Evolutionary conservation across 2,797 vertebrate species (phyloP).

Genomic region (Eutrigla gurnardus): DNA sequence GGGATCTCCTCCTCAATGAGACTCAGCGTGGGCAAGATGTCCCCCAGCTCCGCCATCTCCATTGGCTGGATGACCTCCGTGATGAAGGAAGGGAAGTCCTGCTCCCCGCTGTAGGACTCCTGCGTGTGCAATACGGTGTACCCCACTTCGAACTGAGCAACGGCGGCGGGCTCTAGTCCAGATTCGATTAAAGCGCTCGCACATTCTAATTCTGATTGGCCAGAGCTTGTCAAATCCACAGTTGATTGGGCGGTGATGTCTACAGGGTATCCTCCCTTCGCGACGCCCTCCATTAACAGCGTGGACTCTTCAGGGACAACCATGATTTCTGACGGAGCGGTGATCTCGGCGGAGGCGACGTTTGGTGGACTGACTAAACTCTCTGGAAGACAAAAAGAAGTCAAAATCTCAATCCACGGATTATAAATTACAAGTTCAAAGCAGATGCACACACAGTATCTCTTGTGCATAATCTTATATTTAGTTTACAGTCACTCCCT

Average conservation of each 20-base stretch:
- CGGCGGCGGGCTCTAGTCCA: slow-evolving; percentile 57
- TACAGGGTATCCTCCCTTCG: slow-evolving; percentile 77
- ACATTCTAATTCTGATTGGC: slow-evolving; percentile 57
- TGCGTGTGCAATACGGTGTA: slow-evolving; percentile 51
- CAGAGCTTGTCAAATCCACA: slow-evolving; percentile 52
- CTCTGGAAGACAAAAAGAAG: slow-evolving; percentile 65
- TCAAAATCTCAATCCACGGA: neutral
- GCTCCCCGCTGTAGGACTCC: slow-evolving; percentile 29
- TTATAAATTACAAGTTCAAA: neutral
- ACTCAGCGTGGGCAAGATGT: slow-evolving; percentile 74
- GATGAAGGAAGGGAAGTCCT: slow-evolving; percentile 61
- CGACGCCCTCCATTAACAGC: slow-evolving; percentile 61
- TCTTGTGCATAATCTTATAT: neutral
- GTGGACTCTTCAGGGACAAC: slow-evolving; percentile 28
- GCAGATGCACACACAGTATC: neutral
- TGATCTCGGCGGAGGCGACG: slow-evolving; percentile 37
- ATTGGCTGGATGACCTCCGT: slow-evolving; percentile 71
- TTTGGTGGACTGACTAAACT: slow-evolving; percentile 34
- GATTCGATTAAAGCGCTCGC: slow-evolving; percentile 44
- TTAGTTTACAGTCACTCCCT: neutral
- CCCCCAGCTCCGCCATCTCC: slow-evolving; percentile 76
- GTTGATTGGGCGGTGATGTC: slow-evolving; percentile 67
- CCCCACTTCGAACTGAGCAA: slow-evolving; percentile 49
- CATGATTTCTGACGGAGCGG: slow-evolving; percentile 36
- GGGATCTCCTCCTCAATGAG: slow-evolving; percentile 72